Evolutionary conservation across 2,113 vertebrate species (phyloP).

Genomic region (Chroicocephalus ridibundus): DNA sequence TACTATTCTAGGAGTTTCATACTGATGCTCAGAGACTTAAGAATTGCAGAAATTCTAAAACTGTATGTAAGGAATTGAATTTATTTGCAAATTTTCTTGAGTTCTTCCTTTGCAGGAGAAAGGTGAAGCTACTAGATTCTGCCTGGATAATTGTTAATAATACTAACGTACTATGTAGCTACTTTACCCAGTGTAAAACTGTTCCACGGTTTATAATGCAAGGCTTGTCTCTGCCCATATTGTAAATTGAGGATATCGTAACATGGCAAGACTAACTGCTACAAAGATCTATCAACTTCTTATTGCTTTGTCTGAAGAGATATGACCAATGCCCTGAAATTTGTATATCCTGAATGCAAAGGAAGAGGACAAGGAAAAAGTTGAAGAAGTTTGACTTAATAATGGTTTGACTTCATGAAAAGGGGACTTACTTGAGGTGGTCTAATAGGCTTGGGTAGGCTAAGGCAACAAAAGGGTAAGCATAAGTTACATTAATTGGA

Average conservation of each 20-base stretch:
- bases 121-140: not conserved
- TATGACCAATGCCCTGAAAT: not conserved
- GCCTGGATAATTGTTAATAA: not conserved
- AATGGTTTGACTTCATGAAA: not conserved
- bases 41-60: not conserved
- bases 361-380: not conserved
- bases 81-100: not conserved
- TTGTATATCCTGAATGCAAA: not conserved
- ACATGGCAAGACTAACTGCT: not conserved
- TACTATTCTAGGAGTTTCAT: not conserved
- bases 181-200: not conserved
- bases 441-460: not conserved
- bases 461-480: not conserved
- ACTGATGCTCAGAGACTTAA: not conserved
- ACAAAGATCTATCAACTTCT: not conserved
- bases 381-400: not conserved
- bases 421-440: not conserved
- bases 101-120: not conserved
- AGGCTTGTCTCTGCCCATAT: not conserved
- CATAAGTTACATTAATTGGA: not conserved
- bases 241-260: not conserved
- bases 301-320: not conserved
- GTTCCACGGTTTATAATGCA: not conserved
- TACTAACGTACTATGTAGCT: not conserved
- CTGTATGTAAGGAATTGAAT: not conserved